Conservation (phyloP, 2,113 vertebrate genomes). For the Eira barbara region DNA sequence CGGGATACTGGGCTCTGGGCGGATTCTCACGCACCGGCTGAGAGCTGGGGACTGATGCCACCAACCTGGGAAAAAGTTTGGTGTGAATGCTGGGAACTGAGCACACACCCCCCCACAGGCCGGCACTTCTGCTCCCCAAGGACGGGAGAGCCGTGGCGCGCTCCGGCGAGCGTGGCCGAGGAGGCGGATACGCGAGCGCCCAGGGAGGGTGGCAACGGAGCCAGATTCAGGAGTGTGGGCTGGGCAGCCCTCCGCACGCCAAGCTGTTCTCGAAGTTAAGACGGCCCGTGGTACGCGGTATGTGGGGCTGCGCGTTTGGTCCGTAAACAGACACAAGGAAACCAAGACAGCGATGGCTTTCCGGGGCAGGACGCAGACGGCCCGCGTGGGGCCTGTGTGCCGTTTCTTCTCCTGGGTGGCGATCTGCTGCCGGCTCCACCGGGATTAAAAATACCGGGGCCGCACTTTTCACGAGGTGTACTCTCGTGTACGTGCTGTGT, state of each 20-base stretch:
- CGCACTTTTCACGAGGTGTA: neutral
- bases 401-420: no score
- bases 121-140: fast-evolving
- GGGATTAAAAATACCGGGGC: neutral
- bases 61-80: fast-evolving
- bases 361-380: fast-evolving
- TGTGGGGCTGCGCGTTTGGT: no score
- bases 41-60: fast-evolving
- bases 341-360: no score
- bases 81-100: fast-evolving
- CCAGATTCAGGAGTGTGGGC: no score
- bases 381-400: no score
- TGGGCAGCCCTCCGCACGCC: neutral
- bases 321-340: no score
- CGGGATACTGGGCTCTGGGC: fast-evolving
- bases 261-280: neutral
- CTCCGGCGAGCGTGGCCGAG: no score
- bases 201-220: no score
- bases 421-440: fast-evolving
- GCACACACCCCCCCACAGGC: fast-evolving
- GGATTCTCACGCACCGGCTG: fast-evolving
- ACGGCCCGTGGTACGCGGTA: neutral
- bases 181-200: no score
- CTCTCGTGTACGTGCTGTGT: neutral
- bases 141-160: no score